These are phyloP conservation scores for Condylura cristata DNA, from an alignment of 2,113 vertebrate species.

Conservation along the genomic window DNA sequence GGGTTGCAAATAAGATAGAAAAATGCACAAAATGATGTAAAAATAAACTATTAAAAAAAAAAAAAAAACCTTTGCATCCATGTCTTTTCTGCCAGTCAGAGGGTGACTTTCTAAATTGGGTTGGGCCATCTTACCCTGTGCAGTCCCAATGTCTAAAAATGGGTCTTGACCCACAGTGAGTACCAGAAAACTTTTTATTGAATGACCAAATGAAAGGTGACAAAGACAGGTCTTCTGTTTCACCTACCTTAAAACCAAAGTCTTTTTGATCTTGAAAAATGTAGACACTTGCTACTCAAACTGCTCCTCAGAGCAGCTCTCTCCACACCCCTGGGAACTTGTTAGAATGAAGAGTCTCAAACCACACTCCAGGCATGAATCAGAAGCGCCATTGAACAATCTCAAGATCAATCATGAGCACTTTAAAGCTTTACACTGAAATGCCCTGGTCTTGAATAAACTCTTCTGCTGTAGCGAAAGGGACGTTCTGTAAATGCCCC, in stretches of 20 bases:
- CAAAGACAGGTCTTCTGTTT: neutral
- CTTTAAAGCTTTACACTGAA: neutral
- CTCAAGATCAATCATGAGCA: neutral
- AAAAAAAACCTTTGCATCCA: conserved; percentile 39
- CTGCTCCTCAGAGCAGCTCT: neutral
- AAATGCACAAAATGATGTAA: too few relatives aligned
- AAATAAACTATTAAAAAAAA: too few relatives aligned
- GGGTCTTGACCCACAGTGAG: neutral
- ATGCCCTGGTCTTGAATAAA: neutral
- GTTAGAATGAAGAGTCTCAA: neutral
- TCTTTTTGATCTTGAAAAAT: neutral
- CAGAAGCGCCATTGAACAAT: conserved; percentile 5
- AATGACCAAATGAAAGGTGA: neutral
- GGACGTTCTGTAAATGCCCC: neutral
- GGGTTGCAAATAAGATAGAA: too few relatives aligned
- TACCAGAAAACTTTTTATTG: neutral
- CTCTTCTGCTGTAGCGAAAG: neutral
- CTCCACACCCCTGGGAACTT: neutral
- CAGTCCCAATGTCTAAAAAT: neutral
- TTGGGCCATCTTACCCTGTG: neutral
- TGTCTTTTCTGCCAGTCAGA: neutral
- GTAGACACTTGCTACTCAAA: neutral
- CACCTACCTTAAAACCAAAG: neutral
- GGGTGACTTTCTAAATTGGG: neutral
- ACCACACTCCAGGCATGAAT: neutral